A percentile compares a stretch with the other conserved stretches of the same genome.
Evolutionary conservation across 2,888 invertebrate genomes (phyloP).

Genomic region (Hypena proboscidalis): DNA sequence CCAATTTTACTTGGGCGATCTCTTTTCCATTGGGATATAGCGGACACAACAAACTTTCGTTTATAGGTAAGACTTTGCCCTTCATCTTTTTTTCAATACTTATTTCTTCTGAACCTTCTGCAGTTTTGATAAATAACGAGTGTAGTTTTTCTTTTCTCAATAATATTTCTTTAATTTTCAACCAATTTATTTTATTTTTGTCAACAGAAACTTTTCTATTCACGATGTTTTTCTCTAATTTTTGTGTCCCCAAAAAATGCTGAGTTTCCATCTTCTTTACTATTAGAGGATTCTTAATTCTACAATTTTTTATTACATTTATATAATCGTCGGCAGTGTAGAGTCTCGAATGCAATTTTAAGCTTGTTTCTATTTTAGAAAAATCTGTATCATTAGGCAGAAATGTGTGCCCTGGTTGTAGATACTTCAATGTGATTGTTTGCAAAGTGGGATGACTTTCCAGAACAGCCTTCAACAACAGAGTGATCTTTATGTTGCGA

Average conservation of each 20-base stretch:
- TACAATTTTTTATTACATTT: slow-evolving; percentile 4
- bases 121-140: slow-evolving; percentile 4
- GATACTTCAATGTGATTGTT: too few relatives aligned
- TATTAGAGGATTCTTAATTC: slow-evolving; percentile 11
- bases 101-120: slow-evolving; percentile 1
- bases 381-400: slow-evolving; percentile 6
- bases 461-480: too few relatives aligned
- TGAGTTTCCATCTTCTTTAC: slow-evolving; percentile 7
- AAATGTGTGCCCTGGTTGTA: slow-evolving; percentile 5
- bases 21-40: background rate
- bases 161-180: slow-evolving; percentile 12
- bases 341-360: background rate
- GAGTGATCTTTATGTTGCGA: too few relatives aligned
- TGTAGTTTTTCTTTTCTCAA: slow-evolving; percentile 9
- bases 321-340: slow-evolving; percentile 9
- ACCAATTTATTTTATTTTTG: slow-evolving; percentile 8
- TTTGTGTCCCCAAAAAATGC: slow-evolving; percentile 8
- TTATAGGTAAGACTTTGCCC: background rate
- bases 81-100: background rate
- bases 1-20: too few relatives aligned
- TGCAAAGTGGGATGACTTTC: too few relatives aligned
- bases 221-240: slow-evolving; percentile 9
- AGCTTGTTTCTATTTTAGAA: slow-evolving; percentile 1
- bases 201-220: slow-evolving; percentile 12
- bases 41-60: background rate